Evolutionary conservation across 1,140 invertebrate genomes (phyloP), one percentile per base, ranked within the genome.

Genomic region (Drosophila arawakana): DNA sequence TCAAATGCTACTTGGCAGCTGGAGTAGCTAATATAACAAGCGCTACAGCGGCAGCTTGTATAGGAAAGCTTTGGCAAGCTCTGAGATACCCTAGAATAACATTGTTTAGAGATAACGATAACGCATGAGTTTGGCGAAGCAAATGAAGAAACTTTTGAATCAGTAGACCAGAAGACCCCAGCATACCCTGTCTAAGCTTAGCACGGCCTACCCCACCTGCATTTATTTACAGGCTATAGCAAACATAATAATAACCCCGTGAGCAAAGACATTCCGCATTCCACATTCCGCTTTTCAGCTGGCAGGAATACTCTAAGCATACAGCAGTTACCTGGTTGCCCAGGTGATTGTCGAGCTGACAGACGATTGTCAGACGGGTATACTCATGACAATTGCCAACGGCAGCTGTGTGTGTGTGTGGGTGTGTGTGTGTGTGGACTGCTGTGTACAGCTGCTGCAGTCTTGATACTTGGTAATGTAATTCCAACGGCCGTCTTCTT

Each of bases 321-420:
- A n/a, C 9, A 9, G 18, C 49, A 4, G 54, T 39, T 9, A 25
- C 25, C 25, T 30, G 66, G 82, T 88, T 89, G 73, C 76, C 84
- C 80, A 83, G 83, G 83, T 88, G 83, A 89, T 86, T 83, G 70
- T 15, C 54, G 71, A 70, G 73, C 54, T 73, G 82, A 80, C 68
- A 76, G 73, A 52, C 80, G 69, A 84, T 77, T 63, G 61, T 60
- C 73, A 25, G 57, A 57, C 37, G 55, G 63, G 37, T 47, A 70
- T 47, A 70, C 72, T 65, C 80, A 83, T 78, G 84, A 89, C 84
- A 88, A 82, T 88, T 86, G 70, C 59, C 66, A 66, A 39, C 30
- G 61, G 62, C 50, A 73, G 15, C 39, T 50, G 69, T 65, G 34
- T 58, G 9, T 11, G 15, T 50, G 37, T 68, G 49, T 11, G 15